These are phyloP conservation scores for Halcyon leucocephala DNA, from an alignment of 2,797 vertebrate genomes.

Conservation along the genomic window DNA sequence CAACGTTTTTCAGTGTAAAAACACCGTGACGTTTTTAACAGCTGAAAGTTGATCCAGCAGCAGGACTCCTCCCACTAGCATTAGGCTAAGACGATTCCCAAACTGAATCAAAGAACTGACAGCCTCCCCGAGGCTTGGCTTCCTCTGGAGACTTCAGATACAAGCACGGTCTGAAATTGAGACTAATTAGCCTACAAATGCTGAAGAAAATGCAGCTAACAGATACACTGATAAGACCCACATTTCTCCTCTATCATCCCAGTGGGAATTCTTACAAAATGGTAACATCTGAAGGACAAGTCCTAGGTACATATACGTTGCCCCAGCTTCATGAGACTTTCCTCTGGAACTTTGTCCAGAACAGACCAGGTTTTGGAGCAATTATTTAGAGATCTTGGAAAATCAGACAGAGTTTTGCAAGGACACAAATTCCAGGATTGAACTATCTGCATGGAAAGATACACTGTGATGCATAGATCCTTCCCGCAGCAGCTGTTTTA, in stretches of 20 bases:
- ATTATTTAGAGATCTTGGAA: background rate
- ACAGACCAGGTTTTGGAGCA: background rate
- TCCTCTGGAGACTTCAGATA: background rate
- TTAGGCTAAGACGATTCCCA: background rate
- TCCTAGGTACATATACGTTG: fast-evolving
- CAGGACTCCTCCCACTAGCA: background rate
- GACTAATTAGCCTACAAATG: background rate
- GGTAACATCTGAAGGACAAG: background rate
- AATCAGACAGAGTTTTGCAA: background rate
- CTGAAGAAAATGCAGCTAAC: background rate
- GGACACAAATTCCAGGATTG: background rate
- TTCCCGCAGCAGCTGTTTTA: slow-evolving; percentile 42
- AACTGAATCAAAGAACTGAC: background rate
- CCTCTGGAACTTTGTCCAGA: background rate
- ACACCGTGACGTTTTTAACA: background rate
- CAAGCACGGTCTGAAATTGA: background rate
- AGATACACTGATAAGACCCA: background rate
- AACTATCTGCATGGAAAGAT: background rate
- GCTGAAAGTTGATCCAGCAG: background rate
- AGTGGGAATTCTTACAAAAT: background rate
- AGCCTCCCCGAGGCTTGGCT: background rate
- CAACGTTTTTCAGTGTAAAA: background rate
- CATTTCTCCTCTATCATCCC: background rate
- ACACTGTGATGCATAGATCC: background rate
- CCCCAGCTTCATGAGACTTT: background rate